Evolutionary conservation across 2,888 invertebrate genomes (phyloP).

Genomic region (Troilus luridus): DNA sequence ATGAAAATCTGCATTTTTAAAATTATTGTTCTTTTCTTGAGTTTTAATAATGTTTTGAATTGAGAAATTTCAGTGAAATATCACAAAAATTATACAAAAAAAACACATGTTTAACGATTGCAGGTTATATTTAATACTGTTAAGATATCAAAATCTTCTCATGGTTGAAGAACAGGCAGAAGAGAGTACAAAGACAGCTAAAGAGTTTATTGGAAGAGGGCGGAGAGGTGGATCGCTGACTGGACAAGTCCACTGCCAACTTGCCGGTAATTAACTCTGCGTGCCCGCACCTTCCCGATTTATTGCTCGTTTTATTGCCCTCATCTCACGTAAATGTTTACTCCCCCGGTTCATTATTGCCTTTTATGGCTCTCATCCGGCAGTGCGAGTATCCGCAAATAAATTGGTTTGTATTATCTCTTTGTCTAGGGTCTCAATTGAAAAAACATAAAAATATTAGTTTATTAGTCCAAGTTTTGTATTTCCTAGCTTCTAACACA

Average conservation of each 20-base stretch:
- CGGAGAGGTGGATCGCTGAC: neutral
- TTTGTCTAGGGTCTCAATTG: too few species aligned
- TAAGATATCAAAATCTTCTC: neutral
- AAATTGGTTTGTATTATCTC: neutral
- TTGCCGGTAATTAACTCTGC: neutral
- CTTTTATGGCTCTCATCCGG: neutral
- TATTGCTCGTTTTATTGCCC: neutral
- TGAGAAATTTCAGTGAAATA: neutral
- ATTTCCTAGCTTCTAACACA: too few species aligned
- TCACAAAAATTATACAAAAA: neutral
- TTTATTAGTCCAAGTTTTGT: too few species aligned
- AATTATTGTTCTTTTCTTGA: neutral
- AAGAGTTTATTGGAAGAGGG: neutral
- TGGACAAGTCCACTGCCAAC: neutral
- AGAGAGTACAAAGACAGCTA: neutral
- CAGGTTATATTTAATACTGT: neutral
- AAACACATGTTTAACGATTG: neutral
- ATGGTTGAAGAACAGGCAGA: neutral
- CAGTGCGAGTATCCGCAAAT: neutral
- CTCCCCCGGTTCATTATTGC: neutral
- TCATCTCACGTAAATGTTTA: neutral
- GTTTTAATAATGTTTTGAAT: neutral
- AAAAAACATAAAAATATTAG: too few species aligned
- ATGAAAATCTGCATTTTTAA: neutral
- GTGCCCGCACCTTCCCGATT: neutral